A percentile compares a stretch with the other conserved stretches of the same genome.
These are phyloP conservation scores for Chascanopsetta lugubris DNA, from an alignment of 2,113 vertebrate species.

Conservation along the genomic window DNA sequence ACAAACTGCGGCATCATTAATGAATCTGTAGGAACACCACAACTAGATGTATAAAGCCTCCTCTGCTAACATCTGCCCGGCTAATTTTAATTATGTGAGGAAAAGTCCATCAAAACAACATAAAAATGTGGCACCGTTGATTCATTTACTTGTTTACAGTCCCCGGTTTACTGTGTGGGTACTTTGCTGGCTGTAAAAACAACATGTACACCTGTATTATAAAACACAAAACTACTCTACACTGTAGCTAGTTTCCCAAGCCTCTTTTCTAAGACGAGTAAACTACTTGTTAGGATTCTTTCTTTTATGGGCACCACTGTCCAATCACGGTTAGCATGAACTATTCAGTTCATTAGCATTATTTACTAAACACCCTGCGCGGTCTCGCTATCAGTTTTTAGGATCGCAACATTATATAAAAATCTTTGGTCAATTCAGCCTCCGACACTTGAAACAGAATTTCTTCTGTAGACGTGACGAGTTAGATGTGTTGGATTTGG, in stretches of 20 bases:
- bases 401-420: not conserved
- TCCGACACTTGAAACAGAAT: too few relatives aligned
- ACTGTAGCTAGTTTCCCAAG: too few relatives aligned
- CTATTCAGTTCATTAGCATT: not conserved
- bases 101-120: slow-evolving; percentile 41
- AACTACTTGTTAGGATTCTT: too few relatives aligned
- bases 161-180: slow-evolving; percentile 26
- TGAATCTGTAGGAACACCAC: slow-evolving; percentile 54
- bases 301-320: too few relatives aligned
- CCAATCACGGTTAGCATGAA: too few relatives aligned
- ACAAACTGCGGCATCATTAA: slow-evolving; percentile 58
- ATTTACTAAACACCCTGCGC: not conserved
- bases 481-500: too few relatives aligned
- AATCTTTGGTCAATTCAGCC: not conserved
- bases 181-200: slow-evolving; percentile 23
- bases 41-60: slow-evolving; percentile 39
- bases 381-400: not conserved
- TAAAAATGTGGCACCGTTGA: slow-evolving; percentile 38
- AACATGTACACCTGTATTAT: slow-evolving; percentile 19
- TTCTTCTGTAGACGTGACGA: too few relatives aligned
- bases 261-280: too few relatives aligned
- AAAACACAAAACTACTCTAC: too few relatives aligned
- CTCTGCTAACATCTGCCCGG: slow-evolving; percentile 59
- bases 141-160: slow-evolving; percentile 50
- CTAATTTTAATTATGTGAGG: slow-evolving; percentile 51